These are phyloP conservation scores for Tipula vernalis DNA, from an alignment of 2,888 invertebrate species.

Conservation along the genomic window DNA sequence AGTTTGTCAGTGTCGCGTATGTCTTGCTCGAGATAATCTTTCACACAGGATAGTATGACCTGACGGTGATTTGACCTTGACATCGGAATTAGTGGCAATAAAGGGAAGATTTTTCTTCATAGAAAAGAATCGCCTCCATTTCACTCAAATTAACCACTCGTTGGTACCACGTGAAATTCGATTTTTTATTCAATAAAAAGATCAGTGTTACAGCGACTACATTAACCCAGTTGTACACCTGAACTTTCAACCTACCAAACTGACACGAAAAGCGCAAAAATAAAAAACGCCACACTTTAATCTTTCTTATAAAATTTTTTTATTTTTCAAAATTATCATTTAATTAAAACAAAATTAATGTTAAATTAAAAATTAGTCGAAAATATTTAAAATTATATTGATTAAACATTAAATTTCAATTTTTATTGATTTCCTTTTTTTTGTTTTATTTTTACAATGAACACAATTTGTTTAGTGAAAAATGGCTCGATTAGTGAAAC, in stretches of 20 bases:
- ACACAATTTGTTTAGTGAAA: not conserved
- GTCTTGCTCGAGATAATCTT: no score
- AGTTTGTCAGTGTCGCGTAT: no score
- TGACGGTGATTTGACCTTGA: no score
- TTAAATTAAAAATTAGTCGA: not conserved
- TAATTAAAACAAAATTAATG: not conserved
- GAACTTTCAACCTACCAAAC: not conserved
- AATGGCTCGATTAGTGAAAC: not conserved
- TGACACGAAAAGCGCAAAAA: not conserved
- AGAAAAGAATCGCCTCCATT: no score
- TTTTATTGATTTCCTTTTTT: not conserved
- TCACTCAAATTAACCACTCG: no score
- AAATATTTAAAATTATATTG: not conserved
- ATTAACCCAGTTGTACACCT: no score
- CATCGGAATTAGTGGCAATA: no score
- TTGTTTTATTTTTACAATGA: not conserved
- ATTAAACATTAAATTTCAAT: not conserved
- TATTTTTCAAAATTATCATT: not conserved
- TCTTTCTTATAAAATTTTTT: not conserved
- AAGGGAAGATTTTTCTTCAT: no score
- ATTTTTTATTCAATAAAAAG: no score
- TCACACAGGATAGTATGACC: no score
- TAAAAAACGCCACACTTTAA: not conserved
- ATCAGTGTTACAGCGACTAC: no score
- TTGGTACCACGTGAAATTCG: no score